Base-by-base conservation (phyloP, 2,888 invertebrate species). In the Cactoblastis cactorum region DNA sequence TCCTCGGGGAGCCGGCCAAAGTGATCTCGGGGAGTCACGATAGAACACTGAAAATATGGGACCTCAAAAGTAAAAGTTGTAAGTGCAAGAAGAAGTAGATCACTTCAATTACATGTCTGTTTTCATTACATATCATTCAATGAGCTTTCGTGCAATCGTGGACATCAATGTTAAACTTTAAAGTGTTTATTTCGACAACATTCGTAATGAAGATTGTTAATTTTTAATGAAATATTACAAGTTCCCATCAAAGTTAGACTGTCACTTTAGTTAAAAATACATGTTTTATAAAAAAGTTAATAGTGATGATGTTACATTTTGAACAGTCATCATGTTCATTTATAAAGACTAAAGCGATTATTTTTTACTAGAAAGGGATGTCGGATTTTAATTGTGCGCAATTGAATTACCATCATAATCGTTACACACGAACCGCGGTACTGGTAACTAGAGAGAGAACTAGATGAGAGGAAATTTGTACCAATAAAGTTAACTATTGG, bases 21-120 rank as follows among this genome's bases (percentile, higher is more conserved):
- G 97, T 98, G 53, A 98, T 98, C 53, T 97, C 98, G 32, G 99
- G 99, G 58, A 98, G 98, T 84, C 96, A 98, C 90, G 99, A 99
- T 89, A 93, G 99, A 60, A 99, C 99, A 24, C 90, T 99, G 53
- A 99, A 99, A 92, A 94, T 99, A 73, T 99, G 99, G 99, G 99
- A 99, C 89, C 92, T 99, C 43, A 93, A 96, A 67, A 96, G 96
- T 89, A 94, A 95, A 81, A 87, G 86, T 85, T 89, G 89, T 89
- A 71, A 82, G 88, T 80, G 62, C 57, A 52, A 56, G 14, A 8
- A 24, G 14, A 28, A 11, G 28, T 14, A 11, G 28, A 28, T 28
- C 15, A 5, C 15, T 11, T 4, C 15, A 17, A 17, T 37, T 37
- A 17, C 17, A 17, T 37, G 15, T 15, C 17, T 1, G 4, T 37